phyloP scores from a whole-genome alignment of 2,888 invertebrate genomes.

The Metacarcinus magister region DNA sequence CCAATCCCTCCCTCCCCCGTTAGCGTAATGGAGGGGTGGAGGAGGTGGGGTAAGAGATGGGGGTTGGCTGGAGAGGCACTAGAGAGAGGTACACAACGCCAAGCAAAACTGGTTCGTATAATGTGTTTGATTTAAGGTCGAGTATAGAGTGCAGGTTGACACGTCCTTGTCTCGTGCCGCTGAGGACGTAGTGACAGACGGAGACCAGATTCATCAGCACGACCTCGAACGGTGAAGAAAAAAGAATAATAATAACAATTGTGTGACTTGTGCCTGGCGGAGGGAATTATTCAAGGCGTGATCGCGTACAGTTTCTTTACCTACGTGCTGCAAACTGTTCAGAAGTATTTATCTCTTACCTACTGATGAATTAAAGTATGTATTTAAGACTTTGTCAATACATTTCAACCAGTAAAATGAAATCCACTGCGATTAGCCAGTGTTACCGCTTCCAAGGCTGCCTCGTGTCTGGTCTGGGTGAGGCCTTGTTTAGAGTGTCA shows the following conservation, averaged over 20 bases:
- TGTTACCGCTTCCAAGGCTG: background rate
- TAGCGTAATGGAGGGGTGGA: background rate
- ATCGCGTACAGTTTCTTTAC: background rate
- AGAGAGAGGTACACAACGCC: background rate
- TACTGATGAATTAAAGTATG: background rate
- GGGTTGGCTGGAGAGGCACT: background rate
- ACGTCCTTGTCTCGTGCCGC: slow-evolving; percentile 34
- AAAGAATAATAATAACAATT: background rate
- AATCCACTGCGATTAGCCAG: background rate
- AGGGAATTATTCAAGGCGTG: background rate
- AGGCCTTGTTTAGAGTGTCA: background rate
- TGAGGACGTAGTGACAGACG: slow-evolving; percentile 21
- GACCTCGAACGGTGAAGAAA: background rate
- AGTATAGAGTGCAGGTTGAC: background rate
- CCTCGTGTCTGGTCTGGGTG: background rate
- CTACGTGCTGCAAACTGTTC: background rate
- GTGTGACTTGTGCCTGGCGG: background rate
- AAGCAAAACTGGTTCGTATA: background rate
- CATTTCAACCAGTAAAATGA: background rate
- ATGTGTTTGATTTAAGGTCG: background rate
- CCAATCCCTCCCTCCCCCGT: background rate
- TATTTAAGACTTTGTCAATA: background rate
- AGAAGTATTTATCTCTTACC: background rate
- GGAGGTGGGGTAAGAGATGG: background rate
- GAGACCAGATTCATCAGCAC: background rate